phyloP scores from a whole-genome alignment of 37 sponge, comb jelly and placozoan genomes.

The Crambe crambe region DNA sequence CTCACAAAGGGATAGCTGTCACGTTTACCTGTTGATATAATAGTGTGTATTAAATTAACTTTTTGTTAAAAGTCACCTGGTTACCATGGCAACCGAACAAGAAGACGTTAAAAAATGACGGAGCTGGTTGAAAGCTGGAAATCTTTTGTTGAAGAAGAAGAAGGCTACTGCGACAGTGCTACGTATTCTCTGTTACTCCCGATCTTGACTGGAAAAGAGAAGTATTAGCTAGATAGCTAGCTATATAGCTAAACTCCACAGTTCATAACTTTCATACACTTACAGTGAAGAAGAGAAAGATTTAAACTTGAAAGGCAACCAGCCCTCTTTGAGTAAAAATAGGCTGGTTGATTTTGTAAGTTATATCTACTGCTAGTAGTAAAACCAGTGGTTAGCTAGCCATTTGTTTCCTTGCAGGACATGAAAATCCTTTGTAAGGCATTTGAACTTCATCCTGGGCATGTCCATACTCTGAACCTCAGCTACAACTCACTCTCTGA shows the following conservation, averaged over 20 bases:
- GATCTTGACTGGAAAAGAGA: not conserved
- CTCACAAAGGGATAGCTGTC: too few species aligned
- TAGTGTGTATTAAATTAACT: too few species aligned
- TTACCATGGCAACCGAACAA: not conserved
- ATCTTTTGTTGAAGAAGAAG: not conserved
- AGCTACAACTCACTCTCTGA: slow-evolving; percentile 67
- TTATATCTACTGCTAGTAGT: not conserved
- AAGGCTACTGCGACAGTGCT: not conserved
- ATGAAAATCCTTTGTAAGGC: slow-evolving; percentile 1
- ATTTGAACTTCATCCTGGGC: not conserved
- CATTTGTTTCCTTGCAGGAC: not conserved
- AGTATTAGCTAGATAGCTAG: too few species aligned
- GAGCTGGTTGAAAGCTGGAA: slow-evolving; percentile 23
- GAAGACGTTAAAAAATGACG: slow-evolving; percentile 10
- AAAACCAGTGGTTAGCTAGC: not conserved
- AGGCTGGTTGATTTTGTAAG: slow-evolving; percentile 39
- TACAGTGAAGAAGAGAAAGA: not conserved
- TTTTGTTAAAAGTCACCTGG: too few species aligned
- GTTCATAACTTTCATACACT: too few species aligned
- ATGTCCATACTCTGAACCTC: slow-evolving; percentile 23
- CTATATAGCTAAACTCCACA: too few species aligned
- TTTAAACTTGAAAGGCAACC: slow-evolving; percentile 3
- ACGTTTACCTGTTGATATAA: too few species aligned
- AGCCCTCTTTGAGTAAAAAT: slow-evolving; percentile 17
- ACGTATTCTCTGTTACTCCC: slow-evolving; percentile 11